Conservation (phyloP, 1,140 invertebrate species). For the Schlechtendalia chinensis region DNA sequence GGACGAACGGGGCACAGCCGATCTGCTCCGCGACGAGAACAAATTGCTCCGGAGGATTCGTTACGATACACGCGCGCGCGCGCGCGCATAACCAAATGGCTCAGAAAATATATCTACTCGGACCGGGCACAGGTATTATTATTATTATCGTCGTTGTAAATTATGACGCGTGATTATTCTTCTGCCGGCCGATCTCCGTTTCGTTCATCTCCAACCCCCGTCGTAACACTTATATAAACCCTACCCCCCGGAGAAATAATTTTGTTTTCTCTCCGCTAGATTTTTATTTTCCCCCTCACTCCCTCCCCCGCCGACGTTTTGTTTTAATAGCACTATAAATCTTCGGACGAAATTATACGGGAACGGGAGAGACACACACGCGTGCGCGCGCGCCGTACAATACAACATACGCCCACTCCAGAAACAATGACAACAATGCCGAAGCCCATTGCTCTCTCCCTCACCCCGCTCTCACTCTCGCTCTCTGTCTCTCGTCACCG, state of each 20-base stretch:
- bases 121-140: too few relatives aligned
- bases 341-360: conserved; percentile 39
- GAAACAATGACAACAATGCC: conserved; percentile 49
- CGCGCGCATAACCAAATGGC: conserved; percentile 37
- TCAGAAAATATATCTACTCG: not conserved
- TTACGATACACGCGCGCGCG: too few relatives aligned
- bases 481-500: too few relatives aligned
- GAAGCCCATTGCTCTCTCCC: conserved; percentile 37
- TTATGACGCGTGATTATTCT: conserved; percentile 43
- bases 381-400: too few relatives aligned
- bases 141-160: not conserved
- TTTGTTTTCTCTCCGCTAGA: conserved; percentile 17
- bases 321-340: conserved; percentile 49
- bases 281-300: not conserved
- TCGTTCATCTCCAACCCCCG: not conserved
- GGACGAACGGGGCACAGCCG: too few relatives aligned
- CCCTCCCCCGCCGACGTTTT: not conserved
- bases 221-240: not conserved
- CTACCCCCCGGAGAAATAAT: conserved; percentile 23
- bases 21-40: conserved; percentile 15
- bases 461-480: not conserved
- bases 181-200: not conserved
- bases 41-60: conserved; percentile 1
- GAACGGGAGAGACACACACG: conserved; percentile 38
- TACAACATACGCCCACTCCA: conserved; percentile 49